Base-by-base conservation (phyloP, 2,113 vertebrate species). In the Hyperopisus bebe region DNA sequence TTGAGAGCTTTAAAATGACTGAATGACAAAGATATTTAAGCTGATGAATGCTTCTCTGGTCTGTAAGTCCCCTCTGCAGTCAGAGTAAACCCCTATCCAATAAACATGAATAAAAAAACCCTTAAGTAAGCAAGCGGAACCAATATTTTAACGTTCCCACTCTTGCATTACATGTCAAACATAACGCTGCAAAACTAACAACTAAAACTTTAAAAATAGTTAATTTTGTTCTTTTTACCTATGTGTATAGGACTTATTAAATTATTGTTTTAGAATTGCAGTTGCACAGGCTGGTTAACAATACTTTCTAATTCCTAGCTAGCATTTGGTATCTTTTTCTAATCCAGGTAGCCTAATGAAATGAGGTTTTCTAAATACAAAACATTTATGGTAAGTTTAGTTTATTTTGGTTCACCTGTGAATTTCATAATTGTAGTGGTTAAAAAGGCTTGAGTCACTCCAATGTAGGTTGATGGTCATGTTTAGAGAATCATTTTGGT, bases 41-140 rank as follows among this genome's bases (percentile, higher is more conserved):
- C 19, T 35, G 62, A 48, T 42, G 70, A 88, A 88, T 82, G 48
- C 35, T 35, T 6, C 95, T 10, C 17, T 15, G 93, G 95, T 95
- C 94, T 94, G 92, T 95, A 95, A 94, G 94, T 95, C 96, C 31
- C 47, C 42, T 84, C 21, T 80, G 13, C 53, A n/a, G 62, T 80
- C 51, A 51, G 17, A 2, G 35, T 42, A 42, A 39, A 55, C 31
- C 21, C 48, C 74, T 83, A 50, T 53, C 74, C 27, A 24, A 83
- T 17, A 27, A 82, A 42, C 70, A 35, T 5, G n/a, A 80, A 27
- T 77, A n/a, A 66, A 62, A 21, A 58, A 62, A 42, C 13, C 13
- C 17, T 86, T 10, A 5, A 48, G 42, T 39, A 66, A 19, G 74
- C 11, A 77, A 39, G 31, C 5, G 1, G 35, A 80, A 80, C 17